phyloP scores from a whole-genome alignment of 1,140 invertebrate genomes.

The Brachionus calyciflorus region DNA sequence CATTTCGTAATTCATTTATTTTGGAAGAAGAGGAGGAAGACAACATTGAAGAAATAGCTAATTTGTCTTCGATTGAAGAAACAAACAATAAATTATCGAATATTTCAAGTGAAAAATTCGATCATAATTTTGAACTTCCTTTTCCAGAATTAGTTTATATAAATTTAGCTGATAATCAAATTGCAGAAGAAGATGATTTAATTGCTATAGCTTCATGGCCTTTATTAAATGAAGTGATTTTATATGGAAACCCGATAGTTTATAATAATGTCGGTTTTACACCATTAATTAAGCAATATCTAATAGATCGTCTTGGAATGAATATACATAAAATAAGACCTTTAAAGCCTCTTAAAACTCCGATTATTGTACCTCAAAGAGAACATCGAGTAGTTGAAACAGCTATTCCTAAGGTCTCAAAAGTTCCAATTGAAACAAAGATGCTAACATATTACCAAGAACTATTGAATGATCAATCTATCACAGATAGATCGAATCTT shows the following conservation, averaged over 20 bases:
- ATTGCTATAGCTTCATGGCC: conserved; percentile 59
- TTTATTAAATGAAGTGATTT: conserved; percentile 55
- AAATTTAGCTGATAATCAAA: conserved; percentile 57
- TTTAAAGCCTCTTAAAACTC: conserved; percentile 23
- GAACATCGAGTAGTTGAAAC: conserved; percentile 1
- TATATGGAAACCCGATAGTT: conserved; percentile 58
- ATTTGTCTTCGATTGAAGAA: conserved; percentile 13
- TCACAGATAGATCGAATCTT: background rate
- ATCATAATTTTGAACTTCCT: conserved; percentile 48
- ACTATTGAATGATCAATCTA: background rate
- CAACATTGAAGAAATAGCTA: conserved; percentile 29
- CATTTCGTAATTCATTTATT: conserved; percentile 42
- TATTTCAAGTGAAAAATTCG: conserved; percentile 20
- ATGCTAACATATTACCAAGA: conserved; percentile 42
- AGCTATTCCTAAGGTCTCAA: conserved; percentile 11
- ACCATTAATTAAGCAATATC: conserved; percentile 56
- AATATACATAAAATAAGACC: conserved; percentile 51
- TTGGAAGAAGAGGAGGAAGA: conserved; percentile 46
- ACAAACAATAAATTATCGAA: conserved; percentile 10
- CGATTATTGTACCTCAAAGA: background rate
- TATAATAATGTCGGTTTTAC: conserved; percentile 55
- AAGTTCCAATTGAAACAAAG: conserved; percentile 5
- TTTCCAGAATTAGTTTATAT: conserved; percentile 57
- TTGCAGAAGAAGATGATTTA: conserved; percentile 56
- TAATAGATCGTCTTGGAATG: conserved; percentile 56